A percentile compares a stretch with the other conserved stretches of the same genome.
phyloP scores from a whole-genome alignment of 2,113 vertebrate species.

The Cinclus cinclus region DNA sequence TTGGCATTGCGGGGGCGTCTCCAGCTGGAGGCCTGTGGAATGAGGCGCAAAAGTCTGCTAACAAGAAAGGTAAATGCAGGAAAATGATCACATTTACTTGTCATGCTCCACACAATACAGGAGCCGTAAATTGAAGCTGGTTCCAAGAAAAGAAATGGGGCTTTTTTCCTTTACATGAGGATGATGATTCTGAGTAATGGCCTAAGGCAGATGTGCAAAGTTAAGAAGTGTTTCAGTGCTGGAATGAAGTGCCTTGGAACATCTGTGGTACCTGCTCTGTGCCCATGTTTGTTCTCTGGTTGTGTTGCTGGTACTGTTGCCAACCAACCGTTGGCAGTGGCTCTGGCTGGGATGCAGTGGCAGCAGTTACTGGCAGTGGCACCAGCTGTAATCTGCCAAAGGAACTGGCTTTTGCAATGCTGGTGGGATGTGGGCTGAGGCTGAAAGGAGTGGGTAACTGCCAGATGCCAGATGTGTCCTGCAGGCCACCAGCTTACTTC shows the following conservation, averaged over 20 bases:
- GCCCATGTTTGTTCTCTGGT: not conserved
- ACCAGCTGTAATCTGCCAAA: not conserved
- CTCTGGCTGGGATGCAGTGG: fast-evolving
- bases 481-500: not conserved
- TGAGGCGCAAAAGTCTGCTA: slow-evolving; percentile 93
- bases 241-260: not conserved
- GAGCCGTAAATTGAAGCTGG: not conserved
- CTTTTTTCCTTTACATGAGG: fast-evolving
- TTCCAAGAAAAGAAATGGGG: fast-evolving
- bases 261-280: not conserved
- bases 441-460: not conserved
- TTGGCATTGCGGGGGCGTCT: slow-evolving; percentile 89
- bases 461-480: not conserved
- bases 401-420: not conserved
- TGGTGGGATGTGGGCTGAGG: not conserved
- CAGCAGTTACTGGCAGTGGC: not conserved
- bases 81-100: not conserved
- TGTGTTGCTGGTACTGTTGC: not conserved
- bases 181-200: not conserved
- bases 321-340: not conserved
- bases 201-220: not conserved
- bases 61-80: slow-evolving; percentile 86
- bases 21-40: slow-evolving; percentile 90
- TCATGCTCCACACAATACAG: not conserved
- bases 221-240: not conserved